Evolutionary conservation across 2,888 invertebrate species (phyloP).

Genomic region (Tipula lateralis): DNA sequence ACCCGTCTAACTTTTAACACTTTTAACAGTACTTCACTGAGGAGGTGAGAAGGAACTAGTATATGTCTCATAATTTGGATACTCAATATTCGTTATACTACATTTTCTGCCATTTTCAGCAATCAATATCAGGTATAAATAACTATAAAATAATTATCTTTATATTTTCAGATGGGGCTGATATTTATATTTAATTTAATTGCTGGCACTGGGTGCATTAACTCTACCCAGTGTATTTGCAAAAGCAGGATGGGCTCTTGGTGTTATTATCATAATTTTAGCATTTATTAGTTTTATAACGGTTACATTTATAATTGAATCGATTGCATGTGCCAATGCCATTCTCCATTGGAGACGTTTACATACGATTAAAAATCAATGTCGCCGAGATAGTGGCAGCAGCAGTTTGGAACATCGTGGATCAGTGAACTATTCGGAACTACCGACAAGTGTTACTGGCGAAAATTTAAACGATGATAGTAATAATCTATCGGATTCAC

Average conservation of each 20-base stretch:
- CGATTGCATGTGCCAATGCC: conserved; percentile 93
- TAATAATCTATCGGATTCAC: conserved; percentile 31
- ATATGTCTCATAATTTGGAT: too few relatives aligned
- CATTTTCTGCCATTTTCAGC: too few relatives aligned
- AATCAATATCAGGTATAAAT: too few relatives aligned
- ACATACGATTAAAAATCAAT: conserved; percentile 62
- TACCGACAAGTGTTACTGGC: not conserved
- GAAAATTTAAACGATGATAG: not conserved
- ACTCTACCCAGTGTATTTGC: conserved; percentile 90
- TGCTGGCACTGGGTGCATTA: conserved; percentile 94
- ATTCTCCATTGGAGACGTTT: conserved; percentile 68
- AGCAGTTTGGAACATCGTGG: not conserved
- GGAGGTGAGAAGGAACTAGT: too few relatives aligned
- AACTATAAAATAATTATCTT: not conserved
- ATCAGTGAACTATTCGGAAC: not conserved
- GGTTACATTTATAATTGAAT: conserved; percentile 93
- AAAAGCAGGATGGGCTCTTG: conserved; percentile 87
- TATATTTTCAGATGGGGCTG: conserved; percentile 69
- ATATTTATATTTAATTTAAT: conserved; percentile 96
- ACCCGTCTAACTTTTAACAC: too few relatives aligned
- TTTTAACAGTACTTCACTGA: too few relatives aligned
- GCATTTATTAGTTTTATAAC: conserved; percentile 90
- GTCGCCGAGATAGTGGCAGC: conserved; percentile 35
- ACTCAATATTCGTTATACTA: too few relatives aligned
- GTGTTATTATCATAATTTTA: conserved; percentile 68